phyloP scores from a whole-genome alignment of 1,140 invertebrate species.

The Pachyrhynchus sulphureomaculatus region DNA sequence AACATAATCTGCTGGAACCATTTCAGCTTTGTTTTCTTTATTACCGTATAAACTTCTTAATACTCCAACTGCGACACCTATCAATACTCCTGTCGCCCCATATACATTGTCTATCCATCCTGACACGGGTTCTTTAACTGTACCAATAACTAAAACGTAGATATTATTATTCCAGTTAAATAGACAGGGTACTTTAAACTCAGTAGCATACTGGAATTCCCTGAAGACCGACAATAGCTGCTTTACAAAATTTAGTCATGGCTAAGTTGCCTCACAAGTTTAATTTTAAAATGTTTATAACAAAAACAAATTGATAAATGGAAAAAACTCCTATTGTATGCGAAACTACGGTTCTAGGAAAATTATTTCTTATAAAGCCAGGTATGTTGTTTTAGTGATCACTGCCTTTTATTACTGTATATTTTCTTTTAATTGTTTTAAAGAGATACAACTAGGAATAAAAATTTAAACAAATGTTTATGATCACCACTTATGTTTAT shows the following conservation, averaged over 20 bases:
- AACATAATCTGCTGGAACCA: slow-evolving; percentile 74
- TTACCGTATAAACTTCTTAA: slow-evolving; percentile 62
- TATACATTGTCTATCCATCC: slow-evolving; percentile 82
- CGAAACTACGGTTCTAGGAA: too few species aligned
- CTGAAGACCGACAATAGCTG: background rate
- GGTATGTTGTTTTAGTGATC: too few species aligned
- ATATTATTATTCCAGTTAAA: background rate
- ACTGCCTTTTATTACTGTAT: too few species aligned
- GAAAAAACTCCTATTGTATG: too few species aligned
- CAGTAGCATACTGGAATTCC: background rate
- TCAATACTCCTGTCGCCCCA: slow-evolving; percentile 66
- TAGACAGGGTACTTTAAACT: background rate
- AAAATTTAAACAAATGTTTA: too few species aligned
- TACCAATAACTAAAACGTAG: slow-evolving; percentile 55
- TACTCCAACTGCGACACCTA: slow-evolving; percentile 63
- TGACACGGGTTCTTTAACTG: slow-evolving; percentile 56
- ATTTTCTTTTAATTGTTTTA: too few species aligned
- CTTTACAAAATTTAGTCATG: too few species aligned
- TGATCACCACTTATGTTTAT: too few species aligned
- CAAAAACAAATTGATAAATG: too few species aligned
- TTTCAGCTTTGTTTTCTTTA: slow-evolving; percentile 59
- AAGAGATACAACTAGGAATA: too few species aligned
- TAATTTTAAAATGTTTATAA: too few species aligned
- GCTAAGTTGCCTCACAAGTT: background rate
- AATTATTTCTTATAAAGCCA: too few species aligned